phyloP scores from a whole-genome alignment of 1,140 invertebrate genomes.

The Popillia japonica region DNA sequence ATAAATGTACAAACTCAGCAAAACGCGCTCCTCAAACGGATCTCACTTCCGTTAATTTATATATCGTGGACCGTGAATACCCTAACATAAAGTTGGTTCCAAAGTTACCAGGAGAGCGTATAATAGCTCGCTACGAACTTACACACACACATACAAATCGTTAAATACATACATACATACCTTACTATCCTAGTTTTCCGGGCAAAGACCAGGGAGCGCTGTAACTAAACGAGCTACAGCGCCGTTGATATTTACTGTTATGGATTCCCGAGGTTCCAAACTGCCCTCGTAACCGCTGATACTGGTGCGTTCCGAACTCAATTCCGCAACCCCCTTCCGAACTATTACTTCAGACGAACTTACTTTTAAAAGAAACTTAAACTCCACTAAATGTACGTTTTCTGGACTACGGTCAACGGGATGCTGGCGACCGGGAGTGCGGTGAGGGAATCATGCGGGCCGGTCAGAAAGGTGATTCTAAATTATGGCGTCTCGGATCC shows the following conservation, averaged over 20 bases:
- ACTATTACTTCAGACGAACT: slow-evolving; percentile 22
- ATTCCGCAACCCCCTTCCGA: slow-evolving; percentile 30
- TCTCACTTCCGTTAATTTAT: slow-evolving; percentile 48
- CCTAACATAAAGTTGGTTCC: slow-evolving; percentile 46
- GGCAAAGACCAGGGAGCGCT: slow-evolving; percentile 13
- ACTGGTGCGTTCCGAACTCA: slow-evolving; percentile 47
- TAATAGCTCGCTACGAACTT: neutral
- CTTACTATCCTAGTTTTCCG: slow-evolving; percentile 31
- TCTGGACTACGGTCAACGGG: slow-evolving; percentile 31
- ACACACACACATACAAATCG: slow-evolving; percentile 41
- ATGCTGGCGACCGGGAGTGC: neutral
- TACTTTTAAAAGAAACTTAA: slow-evolving; percentile 41
- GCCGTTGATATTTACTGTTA: slow-evolving; percentile 52
- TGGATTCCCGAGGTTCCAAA: slow-evolving; percentile 49
- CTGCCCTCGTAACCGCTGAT: slow-evolving; percentile 47
- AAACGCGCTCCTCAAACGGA: slow-evolving; percentile 18
- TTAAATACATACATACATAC: slow-evolving; percentile 16
- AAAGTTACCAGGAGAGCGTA: slow-evolving; percentile 46
- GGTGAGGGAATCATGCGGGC: neutral
- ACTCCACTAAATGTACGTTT: slow-evolving; percentile 40
- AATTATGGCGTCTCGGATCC: slow-evolving; percentile 20
- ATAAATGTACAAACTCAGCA: slow-evolving; percentile 34
- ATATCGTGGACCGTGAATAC: slow-evolving; percentile 42
- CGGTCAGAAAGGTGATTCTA: slow-evolving; percentile 8
- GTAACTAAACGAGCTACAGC: slow-evolving; percentile 42